phyloP scores from a whole-genome alignment of 1,140 invertebrate genomes.

The Parasteatoda tepidariorum region DNA sequence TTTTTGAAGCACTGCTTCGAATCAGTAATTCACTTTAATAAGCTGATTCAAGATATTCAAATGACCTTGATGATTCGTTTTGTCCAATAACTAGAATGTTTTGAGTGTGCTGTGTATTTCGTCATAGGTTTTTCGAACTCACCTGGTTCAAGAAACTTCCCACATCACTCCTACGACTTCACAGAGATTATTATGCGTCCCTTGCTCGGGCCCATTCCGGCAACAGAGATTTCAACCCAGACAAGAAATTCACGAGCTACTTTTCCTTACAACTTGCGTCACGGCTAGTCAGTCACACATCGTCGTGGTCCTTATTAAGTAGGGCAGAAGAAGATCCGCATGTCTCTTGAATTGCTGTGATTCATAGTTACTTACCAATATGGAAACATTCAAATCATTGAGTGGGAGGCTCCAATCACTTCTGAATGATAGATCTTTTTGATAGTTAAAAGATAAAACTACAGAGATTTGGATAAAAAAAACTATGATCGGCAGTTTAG shows the following conservation, averaged over 20 bases:
- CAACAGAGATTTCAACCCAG: neutral
- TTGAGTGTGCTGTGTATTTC: neutral
- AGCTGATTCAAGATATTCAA: neutral
- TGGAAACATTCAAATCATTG: neutral
- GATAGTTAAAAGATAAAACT: neutral
- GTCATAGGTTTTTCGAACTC: neutral
- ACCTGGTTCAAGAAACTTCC: no score
- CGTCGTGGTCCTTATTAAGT: neutral
- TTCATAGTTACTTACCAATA: neutral
- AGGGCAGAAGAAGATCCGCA: neutral
- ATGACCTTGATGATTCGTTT: neutral
- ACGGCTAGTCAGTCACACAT: neutral
- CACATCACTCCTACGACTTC: neutral
- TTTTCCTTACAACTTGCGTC: neutral
- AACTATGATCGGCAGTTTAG: neutral
- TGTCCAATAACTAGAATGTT: neutral
- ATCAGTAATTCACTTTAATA: no score
- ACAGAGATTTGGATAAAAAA: neutral
- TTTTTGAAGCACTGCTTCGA: no score
- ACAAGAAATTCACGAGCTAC: neutral
- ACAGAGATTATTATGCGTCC: neutral
- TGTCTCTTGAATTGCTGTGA: neutral
- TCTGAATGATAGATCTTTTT: neutral
- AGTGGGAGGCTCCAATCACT: neutral
- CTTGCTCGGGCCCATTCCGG: neutral